phyloP scores from a whole-genome alignment of 2,888 invertebrate genomes.

The Orthosia gracilis region DNA sequence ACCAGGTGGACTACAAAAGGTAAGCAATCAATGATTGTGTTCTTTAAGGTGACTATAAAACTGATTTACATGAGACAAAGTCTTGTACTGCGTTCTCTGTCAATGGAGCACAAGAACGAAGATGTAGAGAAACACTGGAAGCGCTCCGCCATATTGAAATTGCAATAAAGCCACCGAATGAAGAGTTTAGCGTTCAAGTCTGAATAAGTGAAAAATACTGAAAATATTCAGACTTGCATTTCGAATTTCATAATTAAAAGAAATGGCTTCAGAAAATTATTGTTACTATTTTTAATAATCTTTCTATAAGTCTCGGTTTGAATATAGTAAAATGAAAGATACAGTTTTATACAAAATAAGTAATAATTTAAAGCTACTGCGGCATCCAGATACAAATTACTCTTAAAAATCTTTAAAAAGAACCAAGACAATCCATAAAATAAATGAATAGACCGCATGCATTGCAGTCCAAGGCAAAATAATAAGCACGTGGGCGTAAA shows the following conservation, averaged over 20 bases:
- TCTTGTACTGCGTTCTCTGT: conserved; percentile 4
- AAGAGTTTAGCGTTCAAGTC: neutral
- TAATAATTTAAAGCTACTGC: conserved; percentile 6
- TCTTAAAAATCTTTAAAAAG: conserved; percentile 17
- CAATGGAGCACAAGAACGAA: neutral
- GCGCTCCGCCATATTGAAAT: neutral
- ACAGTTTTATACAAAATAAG: neutral
- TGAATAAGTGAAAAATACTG: neutral
- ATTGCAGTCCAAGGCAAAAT: conserved; percentile 43
- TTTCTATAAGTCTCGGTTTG: neutral
- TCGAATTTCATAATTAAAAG: neutral
- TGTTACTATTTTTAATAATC: neutral
- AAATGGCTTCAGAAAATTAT: neutral
- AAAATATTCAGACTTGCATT: neutral
- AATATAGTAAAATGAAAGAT: neutral
- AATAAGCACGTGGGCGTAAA: conserved; percentile 53
- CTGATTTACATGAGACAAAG: conserved; percentile 59
- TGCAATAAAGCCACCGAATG: neutral
- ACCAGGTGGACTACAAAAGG: conserved; percentile 60
- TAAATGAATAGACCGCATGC: conserved; percentile 40
- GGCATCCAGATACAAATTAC: conserved; percentile 25
- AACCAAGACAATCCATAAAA: conserved; percentile 33
- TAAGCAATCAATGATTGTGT: conserved; percentile 57
- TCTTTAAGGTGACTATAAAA: conserved; percentile 57
- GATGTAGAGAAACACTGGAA: conserved; percentile 33